Percentiles rank a stretch among this genome's conserved stretches.
phyloP scores from a whole-genome alignment of 2,113 vertebrate species.

The Agapornis roseicollis region DNA sequence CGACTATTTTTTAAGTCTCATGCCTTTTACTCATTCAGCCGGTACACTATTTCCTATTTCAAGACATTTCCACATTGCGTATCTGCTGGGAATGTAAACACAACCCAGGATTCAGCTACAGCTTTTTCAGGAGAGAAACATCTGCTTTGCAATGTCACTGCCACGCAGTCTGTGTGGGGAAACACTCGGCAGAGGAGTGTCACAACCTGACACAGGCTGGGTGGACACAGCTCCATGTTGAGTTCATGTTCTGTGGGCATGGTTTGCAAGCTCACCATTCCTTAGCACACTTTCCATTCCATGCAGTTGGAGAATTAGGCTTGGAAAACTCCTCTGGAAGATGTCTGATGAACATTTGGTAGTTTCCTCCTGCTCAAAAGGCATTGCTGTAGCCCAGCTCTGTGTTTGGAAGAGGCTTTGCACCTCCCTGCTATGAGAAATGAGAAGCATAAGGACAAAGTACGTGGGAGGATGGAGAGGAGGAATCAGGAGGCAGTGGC shows the following conservation, averaged over 20 bases:
- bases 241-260: neutral
- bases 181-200: neutral
- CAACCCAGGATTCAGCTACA: neutral
- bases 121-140: constrained; percentile 31
- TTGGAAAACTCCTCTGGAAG: neutral
- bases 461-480: rapidly evolving
- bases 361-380: neutral
- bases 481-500: neutral
- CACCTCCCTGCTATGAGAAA: neutral
- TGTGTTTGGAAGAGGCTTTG: neutral
- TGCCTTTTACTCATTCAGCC: constrained; percentile 39
- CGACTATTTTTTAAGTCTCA: neutral
- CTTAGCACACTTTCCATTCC: neutral
- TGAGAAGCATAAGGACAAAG: neutral
- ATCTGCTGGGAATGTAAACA: constrained; percentile 47
- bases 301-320: neutral
- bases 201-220: neutral
- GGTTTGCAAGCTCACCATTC: neutral
- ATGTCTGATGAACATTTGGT: neutral
- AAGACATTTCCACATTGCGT: constrained; percentile 26
- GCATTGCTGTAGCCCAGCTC: neutral
- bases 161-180: rapidly evolving
- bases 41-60: constrained; percentile 65
- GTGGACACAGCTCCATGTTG: neutral
- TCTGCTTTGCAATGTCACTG: neutral